Evolutionary conservation across 2,113 vertebrate species (phyloP), one percentile per base, ranked within the genome.

Genomic region (Pangasianodon hypophthalmus): DNA sequence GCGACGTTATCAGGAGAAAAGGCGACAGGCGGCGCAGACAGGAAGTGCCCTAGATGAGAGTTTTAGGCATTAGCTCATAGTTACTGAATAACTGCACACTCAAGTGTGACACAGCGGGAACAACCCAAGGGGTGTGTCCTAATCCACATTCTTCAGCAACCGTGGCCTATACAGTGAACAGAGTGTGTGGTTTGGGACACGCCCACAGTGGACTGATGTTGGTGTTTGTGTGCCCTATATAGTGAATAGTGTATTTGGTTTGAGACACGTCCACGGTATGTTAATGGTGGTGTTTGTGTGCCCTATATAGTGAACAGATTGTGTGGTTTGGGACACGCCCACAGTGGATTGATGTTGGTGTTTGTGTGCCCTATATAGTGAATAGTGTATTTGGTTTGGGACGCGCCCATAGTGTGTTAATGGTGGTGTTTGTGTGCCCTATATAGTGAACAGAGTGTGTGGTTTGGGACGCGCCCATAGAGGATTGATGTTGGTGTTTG

Each of bases 1-100:
- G 54, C 2, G 50, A n/a, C 11, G 58, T 46, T 75, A 58, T 83
- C 54, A 88, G 89, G 71, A 32, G 9, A 90, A 60, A 90, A 67
- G 29, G 91, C 84, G 67, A n/a, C 67, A 83, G 86, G 60, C 71
- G 46, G 87, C 87, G 82, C 88, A 80, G 85, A 85, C 48, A 83
- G 87, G 86, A 86, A 91, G 90, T 85, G 88, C 91, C 89, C 88
- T 83, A 89, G 90, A 90, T 50, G 69, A 62, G 13, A 8, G 64
- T n/a, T 58, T 71, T 44, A 41, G 37, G 48, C 82, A 80, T 85
- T 85, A 56, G 69, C 44, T 85, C 73, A 81, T 60, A 88, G 24
- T 64, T 21, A 80, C 46, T 50, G 46, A 85, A 16, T 37, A 50
- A 87, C 86, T 69, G 62, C 80, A 69, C 88, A 54, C 44, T 41